These are phyloP conservation scores for Dromiciops gliroides DNA, from an alignment of 2,113 vertebrate genomes.

Conservation along the genomic window DNA sequence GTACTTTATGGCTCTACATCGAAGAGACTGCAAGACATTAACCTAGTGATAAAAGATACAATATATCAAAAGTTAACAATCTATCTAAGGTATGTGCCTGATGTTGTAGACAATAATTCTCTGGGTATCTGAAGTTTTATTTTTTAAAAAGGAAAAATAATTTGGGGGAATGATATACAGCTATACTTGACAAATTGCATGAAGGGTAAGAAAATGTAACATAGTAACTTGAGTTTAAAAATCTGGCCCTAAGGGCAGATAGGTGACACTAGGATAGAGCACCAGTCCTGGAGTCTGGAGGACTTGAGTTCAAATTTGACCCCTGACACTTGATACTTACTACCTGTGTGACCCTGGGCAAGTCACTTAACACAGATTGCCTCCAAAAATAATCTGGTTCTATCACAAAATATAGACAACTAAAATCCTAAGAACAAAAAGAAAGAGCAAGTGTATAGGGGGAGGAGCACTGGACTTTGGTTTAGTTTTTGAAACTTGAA, in stretches of 20 bases:
- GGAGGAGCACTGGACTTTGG: too few relatives aligned
- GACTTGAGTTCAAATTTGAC: not conserved
- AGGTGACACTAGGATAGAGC: not conserved
- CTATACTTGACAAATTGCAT: not conserved
- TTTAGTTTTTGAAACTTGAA: too few relatives aligned
- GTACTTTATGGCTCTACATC: slow-evolving; percentile 57
- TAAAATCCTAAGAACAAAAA: too few relatives aligned
- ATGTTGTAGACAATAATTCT: not conserved
- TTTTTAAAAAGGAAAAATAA: not conserved
- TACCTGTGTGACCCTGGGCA: too few relatives aligned
- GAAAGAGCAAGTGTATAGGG: too few relatives aligned
- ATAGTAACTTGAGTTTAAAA: not conserved
- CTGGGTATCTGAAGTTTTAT: not conserved
- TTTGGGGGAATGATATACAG: not conserved
- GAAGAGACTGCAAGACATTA: slow-evolving; percentile 65
- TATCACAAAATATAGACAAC: too few relatives aligned
- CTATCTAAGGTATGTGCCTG: not conserved
- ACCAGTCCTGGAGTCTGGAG: not conserved
- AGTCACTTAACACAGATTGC: too few relatives aligned
- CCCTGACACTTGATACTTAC: too few relatives aligned
- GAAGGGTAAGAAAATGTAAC: not conserved
- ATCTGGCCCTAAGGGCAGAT: not conserved
- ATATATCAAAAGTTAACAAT: slow-evolving; percentile 1
- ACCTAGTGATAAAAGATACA: slow-evolving; percentile 48
- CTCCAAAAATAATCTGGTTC: too few relatives aligned